These are phyloP conservation scores for Oreohelix idahoensis DNA, from an alignment of 1,140 invertebrate species.

Conservation along the genomic window DNA sequence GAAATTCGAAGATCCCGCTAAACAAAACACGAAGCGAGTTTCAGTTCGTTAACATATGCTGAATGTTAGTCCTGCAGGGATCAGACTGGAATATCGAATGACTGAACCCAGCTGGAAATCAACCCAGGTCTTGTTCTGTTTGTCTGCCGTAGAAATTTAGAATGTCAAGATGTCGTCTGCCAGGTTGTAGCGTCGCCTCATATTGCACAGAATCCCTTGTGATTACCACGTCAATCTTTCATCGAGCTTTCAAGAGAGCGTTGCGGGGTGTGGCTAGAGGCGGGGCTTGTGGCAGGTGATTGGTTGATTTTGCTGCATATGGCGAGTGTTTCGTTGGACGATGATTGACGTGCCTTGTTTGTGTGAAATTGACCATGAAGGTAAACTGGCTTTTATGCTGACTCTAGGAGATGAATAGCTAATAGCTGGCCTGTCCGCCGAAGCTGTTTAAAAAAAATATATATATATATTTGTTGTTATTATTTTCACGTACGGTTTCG, in stretches of 20 bases:
- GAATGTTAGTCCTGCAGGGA: background rate
- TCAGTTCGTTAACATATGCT: no score
- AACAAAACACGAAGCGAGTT: no score
- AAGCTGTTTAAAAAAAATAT: no score
- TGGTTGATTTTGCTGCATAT: background rate
- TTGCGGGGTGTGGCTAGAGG: background rate
- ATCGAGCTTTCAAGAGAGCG: background rate
- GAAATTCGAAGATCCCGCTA: no score
- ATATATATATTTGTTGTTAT: background rate
- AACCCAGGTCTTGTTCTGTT: background rate
- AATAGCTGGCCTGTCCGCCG: background rate
- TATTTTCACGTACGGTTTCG: background rate
- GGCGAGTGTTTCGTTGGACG: background rate
- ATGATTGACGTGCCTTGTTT: background rate
- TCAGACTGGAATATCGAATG: background rate
- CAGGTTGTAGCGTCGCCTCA: background rate
- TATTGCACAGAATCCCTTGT: background rate
- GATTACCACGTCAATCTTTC: background rate
- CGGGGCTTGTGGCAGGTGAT: background rate
- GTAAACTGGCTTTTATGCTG: background rate
- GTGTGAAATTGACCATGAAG: background rate
- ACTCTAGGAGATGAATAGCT: background rate
- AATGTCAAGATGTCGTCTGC: background rate
- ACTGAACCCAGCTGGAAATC: background rate
- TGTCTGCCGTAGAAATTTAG: background rate